Conservation (phyloP, 2,888 invertebrate species). For the Mythimna impura region DNA sequence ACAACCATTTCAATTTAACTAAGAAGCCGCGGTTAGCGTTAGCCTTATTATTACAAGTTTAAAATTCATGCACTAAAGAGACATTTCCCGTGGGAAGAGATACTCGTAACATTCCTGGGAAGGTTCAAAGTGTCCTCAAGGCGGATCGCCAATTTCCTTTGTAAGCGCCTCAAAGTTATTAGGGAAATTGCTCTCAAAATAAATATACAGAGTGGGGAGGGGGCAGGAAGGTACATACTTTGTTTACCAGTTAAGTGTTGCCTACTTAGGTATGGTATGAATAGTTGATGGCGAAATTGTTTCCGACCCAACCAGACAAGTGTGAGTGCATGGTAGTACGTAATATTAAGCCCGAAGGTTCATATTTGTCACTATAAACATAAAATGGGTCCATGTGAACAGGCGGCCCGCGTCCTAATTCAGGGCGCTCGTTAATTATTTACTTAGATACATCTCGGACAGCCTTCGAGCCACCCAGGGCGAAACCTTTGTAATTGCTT, state of each 20-base stretch:
- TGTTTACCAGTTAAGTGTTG: conserved; percentile 66
- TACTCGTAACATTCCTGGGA: conserved; percentile 66
- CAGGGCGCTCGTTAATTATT: conserved; percentile 82
- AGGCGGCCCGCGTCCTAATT: conserved; percentile 74
- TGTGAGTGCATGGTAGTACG: conserved; percentile 65
- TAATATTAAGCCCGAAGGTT: conserved; percentile 71
- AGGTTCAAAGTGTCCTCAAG: conserved; percentile 76
- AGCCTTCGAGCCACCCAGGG: conserved; percentile 69
- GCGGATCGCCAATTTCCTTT: conserved; percentile 79
- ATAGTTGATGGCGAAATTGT: conserved; percentile 75
- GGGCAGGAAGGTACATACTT: conserved; percentile 54
- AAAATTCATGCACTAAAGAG: conserved; percentile 53
- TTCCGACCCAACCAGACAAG: conserved; percentile 66
- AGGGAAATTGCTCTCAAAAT: conserved; percentile 80
- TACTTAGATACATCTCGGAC: conserved; percentile 77
- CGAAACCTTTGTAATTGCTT: conserved; percentile 78
- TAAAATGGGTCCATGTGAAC: conserved; percentile 73
- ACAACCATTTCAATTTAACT: conserved; percentile 11
- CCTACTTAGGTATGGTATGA: conserved; percentile 69
- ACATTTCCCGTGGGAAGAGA: conserved; percentile 66
- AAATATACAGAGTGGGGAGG: conserved; percentile 71
- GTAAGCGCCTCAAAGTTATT: conserved; percentile 77
- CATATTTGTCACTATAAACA: conserved; percentile 80
- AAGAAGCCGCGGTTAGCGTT: conserved; percentile 36
- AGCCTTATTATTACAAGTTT: conserved; percentile 56